Conservation (phyloP, 2,888 invertebrate species). For the Bombylius discolor region DNA sequence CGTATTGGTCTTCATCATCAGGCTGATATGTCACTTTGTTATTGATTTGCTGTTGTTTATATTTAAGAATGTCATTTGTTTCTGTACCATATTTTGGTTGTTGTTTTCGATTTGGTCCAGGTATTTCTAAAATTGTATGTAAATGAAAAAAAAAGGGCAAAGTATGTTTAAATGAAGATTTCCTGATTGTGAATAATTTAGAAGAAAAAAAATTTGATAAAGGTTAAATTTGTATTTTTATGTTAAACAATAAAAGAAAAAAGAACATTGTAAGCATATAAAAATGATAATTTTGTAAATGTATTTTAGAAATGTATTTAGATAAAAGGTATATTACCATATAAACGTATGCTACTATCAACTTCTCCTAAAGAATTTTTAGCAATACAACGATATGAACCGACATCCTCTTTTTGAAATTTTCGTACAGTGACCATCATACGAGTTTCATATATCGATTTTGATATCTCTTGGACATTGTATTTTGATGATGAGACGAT, state of each 20-base stretch:
- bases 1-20: conserved; percentile 54
- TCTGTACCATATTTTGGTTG: conserved; percentile 38
- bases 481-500: conserved; percentile 69
- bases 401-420: conserved; percentile 60
- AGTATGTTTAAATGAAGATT: too few species aligned
- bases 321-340: conserved; percentile 45
- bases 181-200: too few species aligned
- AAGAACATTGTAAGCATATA: neutral
- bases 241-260: neutral
- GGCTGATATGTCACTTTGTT: conserved; percentile 36
- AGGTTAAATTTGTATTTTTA: too few species aligned
- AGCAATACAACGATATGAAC: conserved; percentile 74
- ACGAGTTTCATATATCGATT: conserved; percentile 66
- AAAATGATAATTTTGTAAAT: neutral
- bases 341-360: conserved; percentile 73
- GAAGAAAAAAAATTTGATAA: too few species aligned
- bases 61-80: conserved; percentile 36
- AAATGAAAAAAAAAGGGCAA: too few species aligned
- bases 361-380: conserved; percentile 80
- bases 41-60: conserved; percentile 23
- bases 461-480: conserved; percentile 55
- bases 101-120: conserved; percentile 51
- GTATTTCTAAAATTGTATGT: conserved; percentile 47
- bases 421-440: conserved; percentile 68
- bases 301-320: neutral